These are phyloP conservation scores for Pseudochirops corinnae DNA, from an alignment of 2,797 vertebrate species.

Conservation along the genomic window DNA sequence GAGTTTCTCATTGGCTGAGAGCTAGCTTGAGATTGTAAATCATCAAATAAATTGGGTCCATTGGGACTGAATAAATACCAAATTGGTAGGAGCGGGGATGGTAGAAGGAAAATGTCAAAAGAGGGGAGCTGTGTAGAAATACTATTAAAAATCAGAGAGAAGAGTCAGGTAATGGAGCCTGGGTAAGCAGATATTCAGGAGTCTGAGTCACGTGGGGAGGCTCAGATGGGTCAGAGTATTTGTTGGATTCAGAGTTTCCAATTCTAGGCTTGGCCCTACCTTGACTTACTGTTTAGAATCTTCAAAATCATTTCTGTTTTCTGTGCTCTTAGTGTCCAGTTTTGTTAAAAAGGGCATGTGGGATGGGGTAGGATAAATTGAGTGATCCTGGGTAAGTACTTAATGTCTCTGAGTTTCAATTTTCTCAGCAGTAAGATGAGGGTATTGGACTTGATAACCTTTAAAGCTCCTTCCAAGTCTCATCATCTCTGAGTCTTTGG, in stretches of 20 bases:
- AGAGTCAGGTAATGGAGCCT: not conserved
- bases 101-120: not conserved
- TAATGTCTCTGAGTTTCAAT: not conserved
- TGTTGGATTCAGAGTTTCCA: not conserved
- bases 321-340: not conserved
- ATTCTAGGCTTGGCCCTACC: not conserved
- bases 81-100: not conserved
- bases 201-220: not conserved
- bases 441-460: not conserved
- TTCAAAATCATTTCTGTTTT: not conserved
- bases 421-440: not conserved
- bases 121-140: not conserved
- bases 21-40: not conserved
- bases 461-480: not conserved
- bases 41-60: not conserved
- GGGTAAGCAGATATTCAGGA: not conserved
- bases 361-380: not conserved
- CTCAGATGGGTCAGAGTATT: not conserved
- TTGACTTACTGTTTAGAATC: not conserved
- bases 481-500: not conserved
- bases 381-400: not conserved
- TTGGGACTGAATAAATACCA: not conserved
- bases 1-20: not conserved
- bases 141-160: not conserved
- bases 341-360: not conserved